Percentiles rank a stretch among this genome's conserved stretches.
These are phyloP conservation scores for Thalpophila matura DNA, from an alignment of 2,888 invertebrate species.

Conservation along the genomic window DNA sequence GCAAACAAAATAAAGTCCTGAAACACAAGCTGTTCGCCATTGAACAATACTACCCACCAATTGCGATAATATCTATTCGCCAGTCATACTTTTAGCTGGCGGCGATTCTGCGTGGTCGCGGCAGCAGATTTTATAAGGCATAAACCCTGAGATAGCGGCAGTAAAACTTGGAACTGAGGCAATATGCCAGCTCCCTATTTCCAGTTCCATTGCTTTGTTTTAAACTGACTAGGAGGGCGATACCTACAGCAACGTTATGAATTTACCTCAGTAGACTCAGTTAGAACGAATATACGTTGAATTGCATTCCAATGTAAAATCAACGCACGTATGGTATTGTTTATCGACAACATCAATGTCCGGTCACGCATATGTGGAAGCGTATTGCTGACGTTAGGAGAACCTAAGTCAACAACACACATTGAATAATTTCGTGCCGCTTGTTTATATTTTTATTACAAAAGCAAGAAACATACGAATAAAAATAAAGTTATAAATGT, in stretches of 20 bases:
- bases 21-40: constrained; percentile 65
- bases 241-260: constrained; percentile 61
- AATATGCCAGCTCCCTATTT: constrained; percentile 85
- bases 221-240: constrained; percentile 79
- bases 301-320: constrained; percentile 34
- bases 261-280: constrained; percentile 27
- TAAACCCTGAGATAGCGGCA: constrained; percentile 86
- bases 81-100: constrained; percentile 77
- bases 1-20: constrained; percentile 66
- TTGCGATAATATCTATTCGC: constrained; percentile 79
- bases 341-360: constrained; percentile 35
- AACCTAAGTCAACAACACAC: constrained; percentile 43
- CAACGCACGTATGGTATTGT: constrained; percentile 40
- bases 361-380: constrained; percentile 39
- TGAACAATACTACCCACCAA: constrained; percentile 76
- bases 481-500: constrained; percentile 46
- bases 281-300: constrained; percentile 21
- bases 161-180: constrained; percentile 85
- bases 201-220: constrained; percentile 82
- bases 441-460: constrained; percentile 33
- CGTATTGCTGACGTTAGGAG: constrained; percentile 32
- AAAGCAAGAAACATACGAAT: constrained; percentile 38
- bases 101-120: constrained; percentile 76
- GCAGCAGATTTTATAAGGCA: constrained; percentile 86
- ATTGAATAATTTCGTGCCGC: constrained; percentile 39